Evolutionary conservation across 2,113 vertebrate genomes (phyloP), one percentile per base, ranked within the genome.

Genomic region (Leptosomus discolor): DNA sequence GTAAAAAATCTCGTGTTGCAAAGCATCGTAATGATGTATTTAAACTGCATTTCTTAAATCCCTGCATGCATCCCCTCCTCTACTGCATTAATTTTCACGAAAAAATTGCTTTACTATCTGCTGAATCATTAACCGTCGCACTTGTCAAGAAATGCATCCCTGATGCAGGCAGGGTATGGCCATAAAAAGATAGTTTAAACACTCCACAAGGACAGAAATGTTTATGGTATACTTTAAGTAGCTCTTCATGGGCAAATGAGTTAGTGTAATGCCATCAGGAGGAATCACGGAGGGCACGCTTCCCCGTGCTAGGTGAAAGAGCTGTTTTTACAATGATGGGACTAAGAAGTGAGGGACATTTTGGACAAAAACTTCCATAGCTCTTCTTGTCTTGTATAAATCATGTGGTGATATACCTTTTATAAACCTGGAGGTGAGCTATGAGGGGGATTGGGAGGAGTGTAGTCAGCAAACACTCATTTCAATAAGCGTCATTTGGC

Each of bases 41-140:
- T 90, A 82, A 88, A 32, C 43, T 22, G 45, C 20, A 12, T 91
- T 92, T 85, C 71, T 73, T 58, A 88, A 85, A 85, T 86, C 70
- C 21, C 57, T 83, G 48, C 48, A 5, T 68, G 67, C 57, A 41
- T 64, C 43, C 23, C 21, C 57, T 92, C 74, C 75, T 88, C 74
- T 85, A 75, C 75, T 51, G 86, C 91, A 76, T 95, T 90, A 61
- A 83, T 94, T 96, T 88, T 92, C 75, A 58, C 2, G 1, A 80
- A 92, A 88, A 97, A 85, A 85, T 6, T 3, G 56, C 65, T 95
- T 91, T 95, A 83, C 91, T 97, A 79, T 85, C 89, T 96, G 96
- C 95, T 95, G 93, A 97, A 95, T 94, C 93, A 97, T 95, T 94
- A 96, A 95, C 91, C 79, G 26, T 92, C 2, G 0, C 53, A 30